These are phyloP conservation scores for Liodrosophila aerea DNA, from an alignment of 2,888 invertebrate genomes.

Conservation along the genomic window DNA sequence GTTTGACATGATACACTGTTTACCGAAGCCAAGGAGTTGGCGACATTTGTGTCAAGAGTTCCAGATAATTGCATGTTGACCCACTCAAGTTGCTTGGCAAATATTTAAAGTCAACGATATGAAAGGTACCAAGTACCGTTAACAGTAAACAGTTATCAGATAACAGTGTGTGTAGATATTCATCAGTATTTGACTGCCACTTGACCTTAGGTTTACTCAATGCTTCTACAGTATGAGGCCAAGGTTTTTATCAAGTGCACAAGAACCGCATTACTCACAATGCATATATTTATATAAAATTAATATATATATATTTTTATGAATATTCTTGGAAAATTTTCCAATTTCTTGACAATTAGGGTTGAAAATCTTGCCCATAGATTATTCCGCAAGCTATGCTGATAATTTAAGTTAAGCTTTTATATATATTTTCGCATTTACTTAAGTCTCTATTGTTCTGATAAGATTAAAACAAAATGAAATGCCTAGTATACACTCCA, in stretches of 20 bases:
- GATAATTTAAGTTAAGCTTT: too few relatives aligned
- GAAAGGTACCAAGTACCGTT: conserved; percentile 22
- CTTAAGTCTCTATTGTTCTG: too few relatives aligned
- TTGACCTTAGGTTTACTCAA: conserved; percentile 29
- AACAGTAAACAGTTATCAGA: conserved; percentile 7
- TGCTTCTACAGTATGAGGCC: conserved; percentile 3
- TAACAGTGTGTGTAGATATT: conserved; percentile 32
- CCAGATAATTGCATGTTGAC: conserved; percentile 61
- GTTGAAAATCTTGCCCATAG: too few relatives aligned
- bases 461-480: too few relatives aligned
- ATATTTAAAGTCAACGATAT: conserved; percentile 55
- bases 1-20: conserved; percentile 45
- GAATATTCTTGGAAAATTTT: too few relatives aligned
- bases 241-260: conserved; percentile 12
- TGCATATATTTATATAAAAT: too few relatives aligned
- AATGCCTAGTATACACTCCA: too few relatives aligned
- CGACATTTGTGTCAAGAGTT: conserved; percentile 68
- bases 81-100: conserved; percentile 44
- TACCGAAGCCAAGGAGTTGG: conserved; percentile 36
- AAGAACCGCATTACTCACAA: too few relatives aligned
- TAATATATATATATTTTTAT: too few relatives aligned
- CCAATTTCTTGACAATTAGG: too few relatives aligned
- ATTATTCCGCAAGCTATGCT: too few relatives aligned
- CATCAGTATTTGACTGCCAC: conserved; percentile 39
- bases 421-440: too few relatives aligned